Base-by-base conservation (phyloP, 2,888 invertebrate species). In the Tenthredo notha region DNA sequence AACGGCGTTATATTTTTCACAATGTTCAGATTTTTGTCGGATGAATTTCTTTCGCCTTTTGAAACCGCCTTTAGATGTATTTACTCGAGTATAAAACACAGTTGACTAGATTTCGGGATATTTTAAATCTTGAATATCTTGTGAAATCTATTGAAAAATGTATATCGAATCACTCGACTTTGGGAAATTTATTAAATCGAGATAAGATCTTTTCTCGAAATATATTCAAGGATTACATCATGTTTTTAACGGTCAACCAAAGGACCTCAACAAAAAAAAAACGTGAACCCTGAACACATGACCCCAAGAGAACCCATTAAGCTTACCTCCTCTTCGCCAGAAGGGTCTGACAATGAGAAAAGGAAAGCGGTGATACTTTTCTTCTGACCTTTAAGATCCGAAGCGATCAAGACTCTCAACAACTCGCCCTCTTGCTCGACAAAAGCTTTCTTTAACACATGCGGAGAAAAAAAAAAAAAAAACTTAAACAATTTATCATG, bases 311-410 rank as follows among this genome's bases (percentile, higher is more conserved):
- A 58, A 58, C 58, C 61, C 58, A 58, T 80, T 80, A 80, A 25
- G 18, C 80, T 80, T 43, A 54, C 50, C n/a, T 33, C 50, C n/a
- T 33, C 18, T 54, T 54, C 50, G 47, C 50, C 54, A 10, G 33
- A n/a, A 29, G 77, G 77, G 77, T 77, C 77, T 77, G 77, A 77
- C 77, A 54, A 77, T 77, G 77, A 77, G 54, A 77, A 77, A 77
- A 77, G 77, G 77, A 40, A 43, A 74, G 33, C 72, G n/a, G 72
- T 21, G 47, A 54, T 77, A 25, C 77, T 47, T 50, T 33, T 47
- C 54, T 77, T 29, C 40, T 54, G 77, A 77, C 77, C 77, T 54
- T 40, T 54, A 2, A 77, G 77, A 77, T 77, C 54, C 50, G 50
- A 54, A 77, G 40, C 77, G 77, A 77, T 77, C 77, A 77, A 54